These are phyloP conservation scores for Eupithecia insigniata DNA, from an alignment of 2,888 invertebrate genomes.

Conservation along the genomic window DNA sequence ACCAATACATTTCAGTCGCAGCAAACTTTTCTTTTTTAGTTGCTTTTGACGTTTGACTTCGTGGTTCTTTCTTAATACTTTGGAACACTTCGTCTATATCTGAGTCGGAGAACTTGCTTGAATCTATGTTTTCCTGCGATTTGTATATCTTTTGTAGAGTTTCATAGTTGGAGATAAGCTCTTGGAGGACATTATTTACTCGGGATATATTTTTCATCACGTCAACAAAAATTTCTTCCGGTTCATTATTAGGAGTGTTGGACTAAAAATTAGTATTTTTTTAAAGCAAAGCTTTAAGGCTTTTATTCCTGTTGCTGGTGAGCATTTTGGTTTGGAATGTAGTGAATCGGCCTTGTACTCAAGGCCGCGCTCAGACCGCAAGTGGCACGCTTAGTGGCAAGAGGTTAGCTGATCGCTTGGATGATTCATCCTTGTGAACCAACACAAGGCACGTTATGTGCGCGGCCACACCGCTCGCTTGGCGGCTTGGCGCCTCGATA, in stretches of 20 bases:
- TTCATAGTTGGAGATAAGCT: slow-evolving; percentile 65
- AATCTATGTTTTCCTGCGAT: slow-evolving; percentile 48
- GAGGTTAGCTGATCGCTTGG: too few relatives aligned
- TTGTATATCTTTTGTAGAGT: slow-evolving; percentile 58
- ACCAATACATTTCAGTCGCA: slow-evolving; percentile 52
- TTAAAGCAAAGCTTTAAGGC: neutral
- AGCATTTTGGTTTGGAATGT: neutral
- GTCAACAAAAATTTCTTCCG: slow-evolving; percentile 53
- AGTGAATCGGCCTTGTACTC: neutral
- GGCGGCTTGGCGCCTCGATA: too few relatives aligned
- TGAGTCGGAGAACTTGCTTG: slow-evolving; percentile 42
- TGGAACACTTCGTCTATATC: slow-evolving; percentile 46
- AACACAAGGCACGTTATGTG: too few relatives aligned
- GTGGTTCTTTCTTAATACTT: neutral
- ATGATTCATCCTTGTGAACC: too few relatives aligned
- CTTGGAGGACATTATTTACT: slow-evolving; percentile 62
- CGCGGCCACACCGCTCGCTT: too few relatives aligned
- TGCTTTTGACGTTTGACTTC: slow-evolving; percentile 9
- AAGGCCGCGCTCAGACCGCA: too few relatives aligned
- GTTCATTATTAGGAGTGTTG: slow-evolving; percentile 11
- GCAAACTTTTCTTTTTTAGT: slow-evolving; percentile 28
- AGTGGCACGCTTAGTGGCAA: too few relatives aligned
- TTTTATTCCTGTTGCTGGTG: neutral
- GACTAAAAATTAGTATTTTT: neutral
- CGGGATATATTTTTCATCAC: slow-evolving; percentile 67